Conservation (phyloP, 2,797 vertebrate genomes). For the Geotrypetes seraphini region DNA sequence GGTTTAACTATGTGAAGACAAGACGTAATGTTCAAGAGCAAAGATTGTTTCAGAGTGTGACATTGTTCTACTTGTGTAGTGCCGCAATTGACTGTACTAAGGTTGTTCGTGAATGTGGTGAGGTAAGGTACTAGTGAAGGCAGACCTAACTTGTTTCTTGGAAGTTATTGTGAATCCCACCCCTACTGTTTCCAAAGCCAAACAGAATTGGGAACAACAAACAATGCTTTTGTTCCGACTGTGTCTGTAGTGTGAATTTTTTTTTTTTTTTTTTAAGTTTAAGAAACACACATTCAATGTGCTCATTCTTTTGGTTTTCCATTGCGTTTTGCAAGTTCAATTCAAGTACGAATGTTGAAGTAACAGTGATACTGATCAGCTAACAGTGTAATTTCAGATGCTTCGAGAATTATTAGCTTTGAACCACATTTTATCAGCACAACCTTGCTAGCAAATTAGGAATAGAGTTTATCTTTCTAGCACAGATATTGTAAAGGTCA, state of each 20-base stretch:
- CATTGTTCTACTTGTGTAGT: conserved; percentile 2
- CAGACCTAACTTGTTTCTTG: too few species aligned
- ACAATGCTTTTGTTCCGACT: conserved; percentile 63
- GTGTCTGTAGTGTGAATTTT: conserved; percentile 59
- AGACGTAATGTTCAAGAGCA: too few species aligned
- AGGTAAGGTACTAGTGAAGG: background rate
- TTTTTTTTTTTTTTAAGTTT: conserved; percentile 51
- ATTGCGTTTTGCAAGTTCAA: conserved; percentile 44
- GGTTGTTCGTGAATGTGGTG: conserved; percentile 8
- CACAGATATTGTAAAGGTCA: conserved; percentile 57
- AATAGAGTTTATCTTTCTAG: conserved; percentile 68
- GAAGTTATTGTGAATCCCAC: too few species aligned
- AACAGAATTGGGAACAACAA: conserved; percentile 28
- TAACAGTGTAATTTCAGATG: conserved; percentile 67
- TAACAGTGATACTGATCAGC: conserved; percentile 51
- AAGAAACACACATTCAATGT: conserved; percentile 47
- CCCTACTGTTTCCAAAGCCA: conserved; percentile 19
- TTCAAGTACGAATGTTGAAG: conserved; percentile 56
- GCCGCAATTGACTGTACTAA: conserved; percentile 7
- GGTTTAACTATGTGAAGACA: too few species aligned
- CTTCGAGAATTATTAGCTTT: conserved; percentile 57
- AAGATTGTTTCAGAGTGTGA: too few species aligned
- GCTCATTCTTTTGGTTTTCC: conserved; percentile 31
- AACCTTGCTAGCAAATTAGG: conserved; percentile 71
- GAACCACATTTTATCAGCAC: conserved; percentile 75